phyloP scores from a whole-genome alignment of 2,113 vertebrate genomes.

The Halichoerus grypus region DNA sequence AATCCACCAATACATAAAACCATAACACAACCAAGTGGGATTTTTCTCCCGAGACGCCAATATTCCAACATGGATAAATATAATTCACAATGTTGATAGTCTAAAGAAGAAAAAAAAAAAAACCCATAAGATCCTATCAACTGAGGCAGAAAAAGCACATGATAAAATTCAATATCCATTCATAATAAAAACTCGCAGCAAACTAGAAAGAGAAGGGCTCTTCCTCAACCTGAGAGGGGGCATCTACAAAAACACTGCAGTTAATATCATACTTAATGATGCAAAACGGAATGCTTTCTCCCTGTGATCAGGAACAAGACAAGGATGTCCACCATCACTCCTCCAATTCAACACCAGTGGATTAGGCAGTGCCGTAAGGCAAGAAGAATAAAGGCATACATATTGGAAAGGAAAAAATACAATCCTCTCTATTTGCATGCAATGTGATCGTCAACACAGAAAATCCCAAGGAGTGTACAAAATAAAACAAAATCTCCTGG shows the following conservation, averaged over 20 bases:
- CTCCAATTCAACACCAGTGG: neutral
- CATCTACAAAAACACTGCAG: neutral
- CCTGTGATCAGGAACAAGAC: neutral
- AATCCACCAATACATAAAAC: constrained; percentile 10
- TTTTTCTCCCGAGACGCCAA: neutral
- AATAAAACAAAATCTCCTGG: neutral
- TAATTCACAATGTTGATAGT: constrained; percentile 33
- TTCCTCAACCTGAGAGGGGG: neutral
- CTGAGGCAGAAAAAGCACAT: neutral
- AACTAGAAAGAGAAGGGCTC: neutral
- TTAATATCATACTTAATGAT: neutral
- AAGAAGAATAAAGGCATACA: constrained; percentile 36
- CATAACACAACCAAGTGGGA: neutral
- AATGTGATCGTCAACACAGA: neutral
- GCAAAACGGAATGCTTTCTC: neutral
- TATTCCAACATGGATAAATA: neutral
- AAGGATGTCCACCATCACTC: neutral
- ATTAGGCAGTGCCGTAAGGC: constrained; percentile 23
- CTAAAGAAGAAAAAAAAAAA: constrained; percentile 14
- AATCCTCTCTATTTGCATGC: neutral
- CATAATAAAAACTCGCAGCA: neutral
- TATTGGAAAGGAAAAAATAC: neutral
- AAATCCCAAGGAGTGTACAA: constrained; percentile 38
- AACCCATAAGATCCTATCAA: neutral
- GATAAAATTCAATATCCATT: constrained; percentile 24